Percentiles rank a stretch among this genome's conserved stretches.
Evolutionary conservation across 2,888 invertebrate genomes (phyloP).

Genomic region (Tetranychus piercei): DNA sequence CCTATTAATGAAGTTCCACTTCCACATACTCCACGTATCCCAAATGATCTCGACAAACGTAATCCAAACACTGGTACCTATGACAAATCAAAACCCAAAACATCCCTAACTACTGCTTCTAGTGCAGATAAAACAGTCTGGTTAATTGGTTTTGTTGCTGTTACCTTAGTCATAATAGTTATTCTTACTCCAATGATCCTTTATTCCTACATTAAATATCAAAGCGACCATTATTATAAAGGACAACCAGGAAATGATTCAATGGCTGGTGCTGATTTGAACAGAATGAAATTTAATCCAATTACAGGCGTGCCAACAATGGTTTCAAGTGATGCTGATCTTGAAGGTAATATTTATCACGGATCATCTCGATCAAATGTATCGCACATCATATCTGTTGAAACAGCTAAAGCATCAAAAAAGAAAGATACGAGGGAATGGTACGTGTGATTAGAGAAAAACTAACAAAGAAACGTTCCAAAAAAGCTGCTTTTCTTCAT

Average conservation of each 20-base stretch:
- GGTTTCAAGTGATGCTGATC: not conserved
- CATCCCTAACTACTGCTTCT: conserved; percentile 18
- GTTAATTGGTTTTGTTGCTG: conserved; percentile 72
- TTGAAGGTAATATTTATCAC: conserved; percentile 1
- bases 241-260: not conserved
- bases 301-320: not conserved
- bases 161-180: conserved; percentile 71
- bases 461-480: not conserved
- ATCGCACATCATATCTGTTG: not conserved
- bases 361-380: not conserved
- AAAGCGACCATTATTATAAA: not conserved
- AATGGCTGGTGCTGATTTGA: not conserved
- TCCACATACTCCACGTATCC: not conserved
- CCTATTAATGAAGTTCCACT: not conserved
- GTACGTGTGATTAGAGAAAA: not conserved
- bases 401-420: not conserved
- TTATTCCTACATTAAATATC: not conserved
- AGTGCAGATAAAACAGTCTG: conserved; percentile 50
- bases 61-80: not conserved
- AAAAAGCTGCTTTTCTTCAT: too few relatives aligned
- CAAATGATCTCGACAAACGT: not conserved
- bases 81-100: not conserved
- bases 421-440: conserved; percentile 1
- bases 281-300: not conserved
- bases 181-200: conserved; percentile 58